A percentile compares a stretch with the other conserved stretches of the same genome.
Evolutionary conservation across 2,888 invertebrate genomes (phyloP).

Genomic region (Smittia aterrima): DNA sequence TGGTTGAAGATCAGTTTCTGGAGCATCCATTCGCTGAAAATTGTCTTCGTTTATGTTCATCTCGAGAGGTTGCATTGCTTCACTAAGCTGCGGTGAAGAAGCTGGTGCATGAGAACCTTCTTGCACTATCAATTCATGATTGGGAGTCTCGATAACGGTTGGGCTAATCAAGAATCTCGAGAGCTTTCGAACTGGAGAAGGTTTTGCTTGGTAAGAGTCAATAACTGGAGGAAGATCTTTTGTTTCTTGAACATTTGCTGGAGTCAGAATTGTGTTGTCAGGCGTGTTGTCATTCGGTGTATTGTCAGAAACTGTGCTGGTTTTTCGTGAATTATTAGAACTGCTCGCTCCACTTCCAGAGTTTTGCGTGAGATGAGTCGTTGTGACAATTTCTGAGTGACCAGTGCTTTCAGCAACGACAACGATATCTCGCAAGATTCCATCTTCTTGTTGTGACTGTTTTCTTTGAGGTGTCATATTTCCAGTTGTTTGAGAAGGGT

Average conservation of each 20-base stretch:
- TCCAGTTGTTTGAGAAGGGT: slow-evolving; percentile 9
- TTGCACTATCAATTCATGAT: slow-evolving; percentile 44
- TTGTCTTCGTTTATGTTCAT: slow-evolving; percentile 35
- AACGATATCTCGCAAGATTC: background rate
- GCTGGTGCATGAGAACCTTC: slow-evolving; percentile 28
- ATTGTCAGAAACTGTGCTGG: slow-evolving; percentile 58
- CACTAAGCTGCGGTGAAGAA: slow-evolving; percentile 19
- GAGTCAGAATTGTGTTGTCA: slow-evolving; percentile 55
- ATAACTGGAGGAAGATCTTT: background rate
- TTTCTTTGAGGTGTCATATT: slow-evolving; percentile 29
- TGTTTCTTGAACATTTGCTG: slow-evolving; percentile 44
- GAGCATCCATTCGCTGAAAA: slow-evolving; percentile 15
- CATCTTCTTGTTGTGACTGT: slow-evolving; percentile 28
- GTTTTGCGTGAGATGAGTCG: background rate
- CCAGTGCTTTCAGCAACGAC: background rate
- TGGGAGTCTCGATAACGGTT: slow-evolving; percentile 58
- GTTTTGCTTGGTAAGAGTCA: slow-evolving; percentile 48
- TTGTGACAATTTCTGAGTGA: background rate
- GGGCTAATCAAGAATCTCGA: slow-evolving; percentile 81
- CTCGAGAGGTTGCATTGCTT: slow-evolving; percentile 42
- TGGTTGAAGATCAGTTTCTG: slow-evolving; percentile 42
- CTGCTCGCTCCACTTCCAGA: slow-evolving; percentile 50
- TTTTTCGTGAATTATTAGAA: slow-evolving; percentile 57
- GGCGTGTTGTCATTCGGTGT: slow-evolving; percentile 58
- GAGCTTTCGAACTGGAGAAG: slow-evolving; percentile 67